phyloP scores from a whole-genome alignment of 2,888 invertebrate genomes.

The Theretra japonica region DNA sequence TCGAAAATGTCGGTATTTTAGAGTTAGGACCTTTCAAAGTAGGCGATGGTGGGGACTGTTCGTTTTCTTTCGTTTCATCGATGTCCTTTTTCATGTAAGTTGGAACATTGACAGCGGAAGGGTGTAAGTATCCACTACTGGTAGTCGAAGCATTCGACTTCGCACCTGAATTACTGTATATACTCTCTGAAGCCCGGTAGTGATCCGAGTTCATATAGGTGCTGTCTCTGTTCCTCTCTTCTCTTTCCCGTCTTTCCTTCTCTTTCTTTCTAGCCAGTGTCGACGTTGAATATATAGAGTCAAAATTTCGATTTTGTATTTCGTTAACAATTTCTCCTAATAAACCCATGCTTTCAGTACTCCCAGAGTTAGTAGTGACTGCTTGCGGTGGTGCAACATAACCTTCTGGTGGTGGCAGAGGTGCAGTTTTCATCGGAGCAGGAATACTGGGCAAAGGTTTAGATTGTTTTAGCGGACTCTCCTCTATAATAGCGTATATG shows the following conservation, averaged over 20 bases:
- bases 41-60: slow-evolving; percentile 71
- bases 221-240: slow-evolving; percentile 71
- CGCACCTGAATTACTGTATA: slow-evolving; percentile 86
- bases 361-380: slow-evolving; percentile 76
- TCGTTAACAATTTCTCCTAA: slow-evolving; percentile 94
- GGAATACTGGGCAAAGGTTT: slow-evolving; percentile 73
- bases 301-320: slow-evolving; percentile 93
- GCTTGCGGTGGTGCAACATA: slow-evolving; percentile 76
- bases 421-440: slow-evolving; percentile 58
- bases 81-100: slow-evolving; percentile 63
- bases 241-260: slow-evolving; percentile 55
- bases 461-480: slow-evolving; percentile 84
- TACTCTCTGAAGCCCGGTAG: slow-evolving; percentile 85
- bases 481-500: slow-evolving; percentile 95
- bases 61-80: slow-evolving; percentile 59
- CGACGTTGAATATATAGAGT: slow-evolving; percentile 93
- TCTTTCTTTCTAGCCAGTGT: slow-evolving; percentile 87
- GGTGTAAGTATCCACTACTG: slow-evolving; percentile 89
- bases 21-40: slow-evolving; percentile 72
- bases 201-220: slow-evolving; percentile 86
- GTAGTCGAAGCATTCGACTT: slow-evolving; percentile 86
- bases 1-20: slow-evolving; percentile 76
- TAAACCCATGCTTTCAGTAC: slow-evolving; percentile 89
- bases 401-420: slow-evolving; percentile 77
- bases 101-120: slow-evolving; percentile 89